phyloP scores from a whole-genome alignment of 2,888 invertebrate genomes.

The Cantharis rufa region DNA sequence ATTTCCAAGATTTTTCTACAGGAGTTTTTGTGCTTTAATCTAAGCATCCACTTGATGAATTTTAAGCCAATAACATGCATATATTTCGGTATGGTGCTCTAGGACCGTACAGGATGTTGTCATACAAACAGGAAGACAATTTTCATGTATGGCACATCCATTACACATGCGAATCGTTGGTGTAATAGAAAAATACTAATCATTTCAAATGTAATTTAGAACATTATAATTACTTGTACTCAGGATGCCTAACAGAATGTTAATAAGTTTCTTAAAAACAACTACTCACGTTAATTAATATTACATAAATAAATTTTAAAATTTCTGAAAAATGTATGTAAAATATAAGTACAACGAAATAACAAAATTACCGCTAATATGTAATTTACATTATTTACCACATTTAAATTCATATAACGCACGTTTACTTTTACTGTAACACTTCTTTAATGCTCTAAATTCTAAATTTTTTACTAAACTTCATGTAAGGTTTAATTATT shows the following conservation, averaged over 20 bases:
- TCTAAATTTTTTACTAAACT: not conserved
- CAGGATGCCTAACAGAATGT: not conserved
- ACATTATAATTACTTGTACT: not conserved
- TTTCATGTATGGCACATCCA: not conserved
- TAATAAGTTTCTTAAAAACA: not conserved
- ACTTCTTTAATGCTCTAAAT: not conserved
- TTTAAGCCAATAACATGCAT: too few relatives aligned
- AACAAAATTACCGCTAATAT: not conserved
- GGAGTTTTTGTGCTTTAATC: too few relatives aligned
- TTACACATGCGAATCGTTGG: not conserved
- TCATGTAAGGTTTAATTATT: not conserved
- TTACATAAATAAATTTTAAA: not conserved
- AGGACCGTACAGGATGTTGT: not conserved
- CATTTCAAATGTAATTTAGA: not conserved
- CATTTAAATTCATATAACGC: not conserved
- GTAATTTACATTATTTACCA: not conserved
- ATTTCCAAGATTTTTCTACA: too few relatives aligned
- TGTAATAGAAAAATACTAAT: not conserved
- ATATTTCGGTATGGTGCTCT: not conserved
- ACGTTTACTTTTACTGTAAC: not conserved
- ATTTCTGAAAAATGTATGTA: not conserved
- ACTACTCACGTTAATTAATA: not conserved
- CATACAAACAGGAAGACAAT: not conserved
- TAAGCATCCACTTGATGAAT: too few relatives aligned
- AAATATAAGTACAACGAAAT: not conserved